Percentiles rank a stretch among this genome's conserved stretches.
Conservation (phyloP, 1,140 invertebrate genomes). For the Nomia melanderi region DNA sequence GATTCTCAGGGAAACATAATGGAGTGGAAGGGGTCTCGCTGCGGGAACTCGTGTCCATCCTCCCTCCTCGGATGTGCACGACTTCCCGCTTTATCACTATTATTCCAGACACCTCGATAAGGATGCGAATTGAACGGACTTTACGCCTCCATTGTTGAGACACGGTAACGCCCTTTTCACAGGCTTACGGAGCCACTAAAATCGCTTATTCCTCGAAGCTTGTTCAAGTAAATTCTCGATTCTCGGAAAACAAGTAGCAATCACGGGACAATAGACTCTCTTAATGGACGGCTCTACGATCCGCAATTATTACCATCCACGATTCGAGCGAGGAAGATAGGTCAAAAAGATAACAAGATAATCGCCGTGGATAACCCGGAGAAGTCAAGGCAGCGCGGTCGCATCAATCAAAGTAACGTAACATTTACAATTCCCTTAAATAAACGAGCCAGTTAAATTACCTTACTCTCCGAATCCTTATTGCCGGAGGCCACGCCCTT, state of each 20-base stretch:
- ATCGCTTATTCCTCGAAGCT: too few relatives aligned
- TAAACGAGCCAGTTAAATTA: background rate
- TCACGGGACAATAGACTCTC: too few relatives aligned
- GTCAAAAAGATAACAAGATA: too few relatives aligned
- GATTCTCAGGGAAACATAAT: constrained; percentile 20
- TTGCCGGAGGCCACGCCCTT: background rate
- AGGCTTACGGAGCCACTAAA: too few relatives aligned
- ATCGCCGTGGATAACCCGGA: too few relatives aligned
- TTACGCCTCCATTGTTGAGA: background rate
- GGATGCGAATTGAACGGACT: background rate
- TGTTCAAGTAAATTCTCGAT: too few relatives aligned
- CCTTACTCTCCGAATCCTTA: background rate
- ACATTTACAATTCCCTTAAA: background rate
- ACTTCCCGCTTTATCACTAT: background rate
- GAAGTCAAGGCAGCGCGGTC: too few relatives aligned
- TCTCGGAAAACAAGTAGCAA: too few relatives aligned
- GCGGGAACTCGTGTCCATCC: background rate
- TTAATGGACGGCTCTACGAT: too few relatives aligned
- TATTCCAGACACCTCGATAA: background rate
- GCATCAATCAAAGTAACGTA: background rate
- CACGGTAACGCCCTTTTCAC: background rate
- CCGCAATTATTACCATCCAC: too few relatives aligned
- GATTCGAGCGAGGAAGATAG: too few relatives aligned
- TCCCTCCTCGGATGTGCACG: background rate
- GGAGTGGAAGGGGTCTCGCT: background rate